phyloP scores from a whole-genome alignment of 2,797 vertebrate species.

The Muscicapa striata region DNA sequence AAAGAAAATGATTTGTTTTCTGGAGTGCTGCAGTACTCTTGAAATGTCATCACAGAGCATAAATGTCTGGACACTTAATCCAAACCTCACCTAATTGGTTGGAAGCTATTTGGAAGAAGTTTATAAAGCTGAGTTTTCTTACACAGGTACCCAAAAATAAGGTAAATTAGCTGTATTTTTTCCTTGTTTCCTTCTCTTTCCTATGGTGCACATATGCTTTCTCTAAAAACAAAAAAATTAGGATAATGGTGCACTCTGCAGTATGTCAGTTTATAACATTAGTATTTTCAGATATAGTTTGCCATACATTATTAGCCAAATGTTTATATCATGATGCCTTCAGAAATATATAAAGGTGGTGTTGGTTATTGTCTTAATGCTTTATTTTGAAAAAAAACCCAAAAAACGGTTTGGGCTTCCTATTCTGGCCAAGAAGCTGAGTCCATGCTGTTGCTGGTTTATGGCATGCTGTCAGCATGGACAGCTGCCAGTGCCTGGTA shows the following conservation, averaged over 20 bases:
- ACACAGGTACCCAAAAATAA: background rate
- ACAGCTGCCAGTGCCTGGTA: background rate
- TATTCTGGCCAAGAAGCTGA: background rate
- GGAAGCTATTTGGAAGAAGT: background rate
- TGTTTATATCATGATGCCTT: background rate
- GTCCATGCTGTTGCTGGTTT: constrained; percentile 5
- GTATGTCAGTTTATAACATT: background rate
- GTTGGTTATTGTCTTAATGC: background rate
- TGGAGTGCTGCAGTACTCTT: background rate
- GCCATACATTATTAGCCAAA: background rate
- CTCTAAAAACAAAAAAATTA: background rate
- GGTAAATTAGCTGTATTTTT: background rate
- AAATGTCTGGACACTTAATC: background rate
- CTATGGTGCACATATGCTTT: background rate
- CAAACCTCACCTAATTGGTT: background rate
- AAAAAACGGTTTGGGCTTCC: background rate
- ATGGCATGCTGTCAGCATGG: background rate
- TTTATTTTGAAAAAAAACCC: background rate
- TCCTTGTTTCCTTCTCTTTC: background rate
- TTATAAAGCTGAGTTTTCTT: background rate
- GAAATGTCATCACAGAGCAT: background rate
- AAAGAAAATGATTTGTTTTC: background rate
- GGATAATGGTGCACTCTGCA: background rate
- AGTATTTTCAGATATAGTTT: constrained; percentile 4
- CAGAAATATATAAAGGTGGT: background rate